A percentile compares a stretch with the other conserved stretches of the same genome.
Conservation (phyloP, 2,797 vertebrate genomes). For the Heliangelus exortis region DNA sequence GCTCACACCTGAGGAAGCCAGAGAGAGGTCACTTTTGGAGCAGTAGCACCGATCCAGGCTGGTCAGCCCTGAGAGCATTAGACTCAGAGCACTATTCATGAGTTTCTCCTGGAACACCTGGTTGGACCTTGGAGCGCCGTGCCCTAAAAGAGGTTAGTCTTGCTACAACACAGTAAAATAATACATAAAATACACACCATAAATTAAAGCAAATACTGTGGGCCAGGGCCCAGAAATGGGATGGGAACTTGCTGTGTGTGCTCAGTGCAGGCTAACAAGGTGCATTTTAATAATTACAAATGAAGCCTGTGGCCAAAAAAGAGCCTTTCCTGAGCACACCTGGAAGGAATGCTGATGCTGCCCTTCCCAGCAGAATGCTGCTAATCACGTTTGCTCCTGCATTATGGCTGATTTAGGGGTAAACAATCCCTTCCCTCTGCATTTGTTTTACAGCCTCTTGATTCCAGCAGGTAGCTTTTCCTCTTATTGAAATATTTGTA, state of each 20-base stretch:
- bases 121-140: too few relatives aligned
- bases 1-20: too few relatives aligned
- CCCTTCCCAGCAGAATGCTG: background rate
- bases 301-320: slow-evolving; percentile 32
- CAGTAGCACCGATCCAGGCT: too few relatives aligned
- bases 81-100: too few relatives aligned
- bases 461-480: background rate
- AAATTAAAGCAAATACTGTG: slow-evolving; percentile 9
- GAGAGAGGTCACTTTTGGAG: too few relatives aligned
- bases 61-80: too few relatives aligned
- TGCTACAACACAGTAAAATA: slow-evolving; percentile 10
- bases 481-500: slow-evolving; percentile 39
- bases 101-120: too few relatives aligned
- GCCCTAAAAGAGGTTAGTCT: too few relatives aligned
- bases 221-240: background rate
- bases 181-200: background rate
- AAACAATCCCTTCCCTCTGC: slow-evolving; percentile 34
- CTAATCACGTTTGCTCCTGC: slow-evolving; percentile 43
- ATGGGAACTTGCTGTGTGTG: background rate
- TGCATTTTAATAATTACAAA: slow-evolving; percentile 53
- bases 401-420: slow-evolving; percentile 47
- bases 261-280: background rate
- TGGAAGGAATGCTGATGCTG: slow-evolving; percentile 52
- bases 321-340: slow-evolving; percentile 23
- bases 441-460: slow-evolving; percentile 19